phyloP scores from a whole-genome alignment of 2,888 invertebrate species.

The Cheilosia scutellata region DNA sequence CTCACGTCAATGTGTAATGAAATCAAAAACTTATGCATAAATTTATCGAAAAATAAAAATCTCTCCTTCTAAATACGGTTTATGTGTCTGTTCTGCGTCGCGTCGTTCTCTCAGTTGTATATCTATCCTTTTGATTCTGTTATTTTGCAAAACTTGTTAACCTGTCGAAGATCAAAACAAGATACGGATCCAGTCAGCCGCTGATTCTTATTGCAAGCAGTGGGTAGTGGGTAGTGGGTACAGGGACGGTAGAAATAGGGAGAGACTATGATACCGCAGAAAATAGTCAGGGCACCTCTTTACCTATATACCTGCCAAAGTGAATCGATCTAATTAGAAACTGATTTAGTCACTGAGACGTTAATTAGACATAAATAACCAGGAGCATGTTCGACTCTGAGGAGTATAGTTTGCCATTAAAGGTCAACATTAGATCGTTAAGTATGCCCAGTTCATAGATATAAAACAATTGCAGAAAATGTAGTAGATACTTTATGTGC shows the following conservation, averaged over 20 bases:
- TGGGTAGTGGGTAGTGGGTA: background rate
- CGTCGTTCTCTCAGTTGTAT: slow-evolving; percentile 32
- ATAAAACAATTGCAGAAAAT: slow-evolving; percentile 24
- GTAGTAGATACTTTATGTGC: slow-evolving; percentile 27
- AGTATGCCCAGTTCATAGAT: background rate
- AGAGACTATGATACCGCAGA: background rate
- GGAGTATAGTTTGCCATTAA: slow-evolving; percentile 48
- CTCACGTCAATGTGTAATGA: slow-evolving; percentile 15
- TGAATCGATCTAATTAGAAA: slow-evolving; percentile 74
- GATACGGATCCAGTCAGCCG: slow-evolving; percentile 53
- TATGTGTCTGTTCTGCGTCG: slow-evolving; percentile 38
- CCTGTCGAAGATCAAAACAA: slow-evolving; percentile 68
- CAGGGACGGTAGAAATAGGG: background rate
- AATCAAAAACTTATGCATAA: slow-evolving; percentile 65
- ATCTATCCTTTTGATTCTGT: slow-evolving; percentile 30
- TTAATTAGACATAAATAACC: slow-evolving; percentile 75
- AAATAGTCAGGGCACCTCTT: slow-evolving; percentile 18
- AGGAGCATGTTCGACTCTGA: slow-evolving; percentile 58
- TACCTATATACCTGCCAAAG: slow-evolving; percentile 36
- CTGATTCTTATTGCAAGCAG: slow-evolving; percentile 55
- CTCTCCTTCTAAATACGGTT: slow-evolving; percentile 55
- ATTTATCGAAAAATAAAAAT: slow-evolving; percentile 67
- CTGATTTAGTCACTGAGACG: slow-evolving; percentile 69
- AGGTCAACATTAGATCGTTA: slow-evolving; percentile 57
- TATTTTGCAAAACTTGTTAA: slow-evolving; percentile 69